Percentiles rank a stretch among this genome's conserved stretches.
These are phyloP conservation scores for Phorcus lineatus DNA, from an alignment of 2,888 invertebrate species.

Conservation along the genomic window DNA sequence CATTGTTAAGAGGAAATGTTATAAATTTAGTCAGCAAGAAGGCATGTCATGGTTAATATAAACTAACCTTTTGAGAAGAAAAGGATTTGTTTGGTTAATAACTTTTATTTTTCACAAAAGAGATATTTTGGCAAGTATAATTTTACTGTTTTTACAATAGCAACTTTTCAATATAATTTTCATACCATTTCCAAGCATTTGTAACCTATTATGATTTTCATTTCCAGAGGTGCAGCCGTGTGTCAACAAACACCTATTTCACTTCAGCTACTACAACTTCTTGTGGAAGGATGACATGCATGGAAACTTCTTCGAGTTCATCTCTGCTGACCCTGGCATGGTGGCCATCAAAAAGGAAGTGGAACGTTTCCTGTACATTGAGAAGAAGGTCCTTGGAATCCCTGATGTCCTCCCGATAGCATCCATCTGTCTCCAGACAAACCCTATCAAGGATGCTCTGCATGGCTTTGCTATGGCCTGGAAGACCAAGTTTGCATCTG, in stretches of 20 bases:
- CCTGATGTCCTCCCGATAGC: slow-evolving; percentile 69
- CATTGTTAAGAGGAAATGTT: too few relatives aligned
- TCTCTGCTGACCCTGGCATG: slow-evolving; percentile 69
- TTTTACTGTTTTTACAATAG: too few relatives aligned
- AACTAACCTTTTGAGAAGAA: too few relatives aligned
- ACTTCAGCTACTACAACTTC: slow-evolving; percentile 74
- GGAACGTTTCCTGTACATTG: slow-evolving; percentile 68
- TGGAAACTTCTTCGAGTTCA: slow-evolving; percentile 73
- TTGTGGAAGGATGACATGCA: slow-evolving; percentile 75
- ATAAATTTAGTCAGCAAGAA: too few relatives aligned
- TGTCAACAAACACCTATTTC: slow-evolving; percentile 70
- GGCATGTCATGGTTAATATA: too few relatives aligned
- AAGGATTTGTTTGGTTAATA: too few relatives aligned
- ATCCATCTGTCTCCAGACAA: slow-evolving; percentile 71
- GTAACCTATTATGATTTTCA: neutral
- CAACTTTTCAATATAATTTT: too few relatives aligned
- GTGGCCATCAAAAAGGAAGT: slow-evolving; percentile 67
- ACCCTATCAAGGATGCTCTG: slow-evolving; percentile 73
- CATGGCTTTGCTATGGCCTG: slow-evolving; percentile 75
- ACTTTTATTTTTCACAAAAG: too few relatives aligned
- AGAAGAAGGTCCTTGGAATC: slow-evolving; percentile 70
- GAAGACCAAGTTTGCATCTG: slow-evolving; percentile 74
- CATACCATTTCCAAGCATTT: too few relatives aligned
- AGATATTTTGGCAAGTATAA: too few relatives aligned
- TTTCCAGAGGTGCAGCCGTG: slow-evolving; percentile 65